Conservation (phyloP, 2,888 invertebrate species). For the Philereme transversata region DNA sequence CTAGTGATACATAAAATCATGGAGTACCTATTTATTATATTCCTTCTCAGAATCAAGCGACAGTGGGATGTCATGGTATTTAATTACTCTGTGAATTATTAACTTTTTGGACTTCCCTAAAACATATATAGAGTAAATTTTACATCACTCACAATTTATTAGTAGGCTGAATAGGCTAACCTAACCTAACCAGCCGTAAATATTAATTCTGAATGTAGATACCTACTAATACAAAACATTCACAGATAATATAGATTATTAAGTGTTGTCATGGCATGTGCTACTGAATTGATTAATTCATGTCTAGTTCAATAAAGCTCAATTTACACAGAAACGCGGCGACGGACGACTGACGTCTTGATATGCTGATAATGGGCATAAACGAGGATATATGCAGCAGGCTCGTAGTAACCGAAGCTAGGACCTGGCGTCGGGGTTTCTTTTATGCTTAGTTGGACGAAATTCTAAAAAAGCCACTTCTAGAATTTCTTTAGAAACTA, state of each 20-base stretch:
- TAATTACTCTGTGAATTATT: too few relatives aligned
- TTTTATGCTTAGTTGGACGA: too few relatives aligned
- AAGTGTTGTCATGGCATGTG: slow-evolving; percentile 34
- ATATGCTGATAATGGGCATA: slow-evolving; percentile 55
- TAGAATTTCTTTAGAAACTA: too few relatives aligned
- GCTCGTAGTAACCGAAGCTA: background rate
- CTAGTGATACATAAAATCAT: too few relatives aligned
- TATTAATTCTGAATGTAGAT: background rate
- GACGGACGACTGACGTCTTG: slow-evolving; percentile 44
- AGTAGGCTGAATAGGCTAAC: background rate
- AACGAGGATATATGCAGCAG: slow-evolving; percentile 8
- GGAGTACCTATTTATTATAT: too few relatives aligned
- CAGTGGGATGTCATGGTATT: too few relatives aligned
- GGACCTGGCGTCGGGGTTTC: too few relatives aligned
- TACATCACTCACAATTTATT: background rate
- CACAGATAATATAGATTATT: background rate
- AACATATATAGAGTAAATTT: too few relatives aligned
- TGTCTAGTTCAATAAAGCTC: slow-evolving; percentile 48
- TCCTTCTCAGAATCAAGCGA: too few relatives aligned
- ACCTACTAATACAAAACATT: background rate
- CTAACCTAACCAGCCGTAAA: background rate
- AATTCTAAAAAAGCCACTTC: background rate
- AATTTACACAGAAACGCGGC: slow-evolving; percentile 49
- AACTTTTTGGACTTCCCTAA: too few relatives aligned
- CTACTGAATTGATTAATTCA: slow-evolving; percentile 59